Percentiles rank a stretch among this genome's conserved stretches.
Evolutionary conservation across 1,140 invertebrate genomes (phyloP).

Genomic region (Drosophila funebris): DNA sequence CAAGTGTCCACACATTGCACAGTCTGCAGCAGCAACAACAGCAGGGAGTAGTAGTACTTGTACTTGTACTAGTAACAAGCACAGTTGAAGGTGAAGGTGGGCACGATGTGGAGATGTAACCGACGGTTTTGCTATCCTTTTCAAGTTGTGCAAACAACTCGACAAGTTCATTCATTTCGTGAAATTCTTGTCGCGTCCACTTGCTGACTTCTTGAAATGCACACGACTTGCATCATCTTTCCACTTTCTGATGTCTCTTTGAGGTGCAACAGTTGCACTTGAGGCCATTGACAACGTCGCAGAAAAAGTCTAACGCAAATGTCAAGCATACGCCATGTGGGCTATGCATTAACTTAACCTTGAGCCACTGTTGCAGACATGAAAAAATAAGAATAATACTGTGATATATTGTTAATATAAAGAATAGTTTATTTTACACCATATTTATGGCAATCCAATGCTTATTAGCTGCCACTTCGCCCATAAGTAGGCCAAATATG

Average conservation of each 20-base stretch:
- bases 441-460: slow-evolving; percentile 10
- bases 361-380: too few relatives aligned
- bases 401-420: background rate
- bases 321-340: background rate
- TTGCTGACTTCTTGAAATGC: slow-evolving; percentile 33
- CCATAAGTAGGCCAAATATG: slow-evolving; percentile 35
- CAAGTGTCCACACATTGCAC: slow-evolving; percentile 41
- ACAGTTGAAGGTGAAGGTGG: background rate
- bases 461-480: background rate
- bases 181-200: slow-evolving; percentile 50
- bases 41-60: background rate
- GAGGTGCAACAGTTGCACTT: slow-evolving; percentile 74
- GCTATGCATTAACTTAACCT: background rate
- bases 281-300: slow-evolving; percentile 16
- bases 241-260: slow-evolving; percentile 37
- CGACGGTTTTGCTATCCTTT: slow-evolving; percentile 11
- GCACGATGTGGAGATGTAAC: background rate
- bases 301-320: background rate
- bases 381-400: too few relatives aligned
- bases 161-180: slow-evolving; percentile 37
- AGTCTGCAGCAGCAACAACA: background rate
- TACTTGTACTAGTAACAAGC: background rate
- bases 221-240: slow-evolving; percentile 21
- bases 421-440: background rate
- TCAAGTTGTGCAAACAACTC: slow-evolving; percentile 47